phyloP scores from a whole-genome alignment of 2,888 invertebrate genomes.

The Nemurella pictetii region DNA sequence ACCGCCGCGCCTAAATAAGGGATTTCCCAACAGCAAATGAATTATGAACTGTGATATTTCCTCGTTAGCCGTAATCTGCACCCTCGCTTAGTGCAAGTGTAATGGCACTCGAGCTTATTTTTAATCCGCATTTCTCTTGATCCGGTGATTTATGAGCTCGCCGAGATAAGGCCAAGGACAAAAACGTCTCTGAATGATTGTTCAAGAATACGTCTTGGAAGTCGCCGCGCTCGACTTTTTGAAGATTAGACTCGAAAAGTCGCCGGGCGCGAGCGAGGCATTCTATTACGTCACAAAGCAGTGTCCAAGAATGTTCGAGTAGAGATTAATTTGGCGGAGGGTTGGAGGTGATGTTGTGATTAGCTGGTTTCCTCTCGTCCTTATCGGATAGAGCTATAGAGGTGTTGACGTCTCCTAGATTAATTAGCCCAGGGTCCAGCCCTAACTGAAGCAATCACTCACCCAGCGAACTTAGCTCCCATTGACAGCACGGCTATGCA shows the following conservation, averaged over 20 bases:
- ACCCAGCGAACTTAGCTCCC: not conserved
- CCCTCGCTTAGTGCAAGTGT: not conserved
- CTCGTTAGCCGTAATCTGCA: not conserved
- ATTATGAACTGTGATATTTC: not conserved
- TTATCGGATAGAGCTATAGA: constrained; percentile 20
- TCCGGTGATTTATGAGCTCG: constrained; percentile 5
- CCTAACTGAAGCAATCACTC: constrained; percentile 26
- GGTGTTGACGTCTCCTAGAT: constrained; percentile 28
- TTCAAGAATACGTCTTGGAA: not conserved
- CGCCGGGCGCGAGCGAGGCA: not conserved
- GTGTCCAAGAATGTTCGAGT: constrained; percentile 3
- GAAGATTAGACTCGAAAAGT: constrained; percentile 1
- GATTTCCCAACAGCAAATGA: not conserved
- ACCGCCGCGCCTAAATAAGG: not conserved
- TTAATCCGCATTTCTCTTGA: constrained; percentile 16
- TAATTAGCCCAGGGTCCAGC: constrained; percentile 17
- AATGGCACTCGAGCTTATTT: constrained; percentile 11
- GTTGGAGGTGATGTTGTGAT: constrained; percentile 23
- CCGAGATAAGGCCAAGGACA: not conserved
- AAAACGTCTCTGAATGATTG: not conserved
- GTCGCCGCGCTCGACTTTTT: not conserved
- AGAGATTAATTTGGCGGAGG: constrained; percentile 18
- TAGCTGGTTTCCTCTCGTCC: constrained; percentile 14
- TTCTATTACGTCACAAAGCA: constrained; percentile 1
- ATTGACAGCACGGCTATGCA: constrained; percentile 15